Base-by-base conservation (phyloP, 2,888 invertebrate genomes). In the Camponotus fellah region DNA sequence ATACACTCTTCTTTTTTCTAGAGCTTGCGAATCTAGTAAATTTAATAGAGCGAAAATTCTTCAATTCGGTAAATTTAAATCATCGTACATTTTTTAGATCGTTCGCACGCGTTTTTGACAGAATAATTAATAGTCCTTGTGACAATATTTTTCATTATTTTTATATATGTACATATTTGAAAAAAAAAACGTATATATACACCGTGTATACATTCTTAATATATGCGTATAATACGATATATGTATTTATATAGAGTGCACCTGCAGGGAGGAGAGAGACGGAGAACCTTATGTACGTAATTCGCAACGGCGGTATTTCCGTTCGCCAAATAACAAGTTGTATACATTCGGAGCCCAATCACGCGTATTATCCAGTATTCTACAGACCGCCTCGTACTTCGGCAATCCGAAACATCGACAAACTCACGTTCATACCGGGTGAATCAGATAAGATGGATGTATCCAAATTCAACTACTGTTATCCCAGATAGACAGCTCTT, bases 261-360 rank as follows among this genome's bases (percentile, higher is more conserved):
- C 82, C 49, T 46, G 69, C 60, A 77, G 68, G n/a, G 53, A n/a
- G 2, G n/a, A n/a, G 46, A 46, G 46, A 46, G 46, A 85, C 75
- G 65, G 82, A 86, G 74, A 60, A 40, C 75, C 71, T 77, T 87
- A 76, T 87, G 84, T 82, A 69, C 77, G 76, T 81, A 66, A 60
- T 62, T 62, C 84, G 83, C 56, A 87, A 89, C 85, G 46, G 65
- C 56, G 83, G 87, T 88, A 75, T 87, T 90, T 86, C 84, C 85
- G 75, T 82, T 79, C 85, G 69, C 84, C 88, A 89, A 88, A 89
- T 89, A 90, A 88, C 90, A 86, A 87, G 69, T 77, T 69, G 83
- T 88, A 87, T 86, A 90, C 87, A 84, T 79, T 87, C 85, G 66
- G 32, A 37, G 75, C 83, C 77, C 88, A 87, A 90, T 87, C 88